phyloP scores from a whole-genome alignment of 1,140 invertebrate species.

The Wasmannia auropunctata region DNA sequence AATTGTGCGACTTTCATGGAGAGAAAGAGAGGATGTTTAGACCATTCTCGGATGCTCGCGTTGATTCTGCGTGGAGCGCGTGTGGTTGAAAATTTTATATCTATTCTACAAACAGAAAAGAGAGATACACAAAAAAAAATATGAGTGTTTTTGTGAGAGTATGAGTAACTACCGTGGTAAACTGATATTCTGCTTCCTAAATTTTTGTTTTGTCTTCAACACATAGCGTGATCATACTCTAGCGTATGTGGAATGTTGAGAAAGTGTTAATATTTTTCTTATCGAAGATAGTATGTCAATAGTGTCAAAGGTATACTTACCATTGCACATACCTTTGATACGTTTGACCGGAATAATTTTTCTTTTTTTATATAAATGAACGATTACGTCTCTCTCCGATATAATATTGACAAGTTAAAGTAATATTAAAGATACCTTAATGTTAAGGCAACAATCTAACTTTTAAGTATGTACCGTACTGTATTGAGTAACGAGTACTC shows the following conservation, averaged over 20 bases:
- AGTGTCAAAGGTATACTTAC: constrained; percentile 43
- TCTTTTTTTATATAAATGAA: constrained; percentile 56
- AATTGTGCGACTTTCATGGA: constrained; percentile 66
- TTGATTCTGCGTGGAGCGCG: constrained; percentile 59
- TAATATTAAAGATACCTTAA: constrained; percentile 68
- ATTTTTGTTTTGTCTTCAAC: constrained; percentile 70
- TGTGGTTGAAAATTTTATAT: constrained; percentile 74
- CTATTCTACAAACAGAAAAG: constrained; percentile 67
- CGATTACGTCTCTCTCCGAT: constrained; percentile 29
- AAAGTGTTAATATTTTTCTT: constrained; percentile 72
- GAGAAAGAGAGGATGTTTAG: constrained; percentile 70
- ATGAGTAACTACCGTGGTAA: constrained; percentile 13
- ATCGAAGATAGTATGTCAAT: constrained; percentile 47
- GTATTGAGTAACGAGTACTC: constrained; percentile 48
- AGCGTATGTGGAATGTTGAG: constrained; percentile 52
- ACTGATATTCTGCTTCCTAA: constrained; percentile 66
- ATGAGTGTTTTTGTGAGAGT: constrained; percentile 58
- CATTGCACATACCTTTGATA: constrained; percentile 44
- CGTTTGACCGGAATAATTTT: constrained; percentile 57
- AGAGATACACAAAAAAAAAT: constrained; percentile 31
- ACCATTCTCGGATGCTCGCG: constrained; percentile 65
- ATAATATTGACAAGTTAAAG: constrained; percentile 52
- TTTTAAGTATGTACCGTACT: constrained; percentile 61
- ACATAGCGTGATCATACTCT: constrained; percentile 54
- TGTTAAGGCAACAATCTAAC: constrained; percentile 69